phyloP scores from a whole-genome alignment of 2,888 invertebrate genomes.

The Nebria brevicollis region DNA sequence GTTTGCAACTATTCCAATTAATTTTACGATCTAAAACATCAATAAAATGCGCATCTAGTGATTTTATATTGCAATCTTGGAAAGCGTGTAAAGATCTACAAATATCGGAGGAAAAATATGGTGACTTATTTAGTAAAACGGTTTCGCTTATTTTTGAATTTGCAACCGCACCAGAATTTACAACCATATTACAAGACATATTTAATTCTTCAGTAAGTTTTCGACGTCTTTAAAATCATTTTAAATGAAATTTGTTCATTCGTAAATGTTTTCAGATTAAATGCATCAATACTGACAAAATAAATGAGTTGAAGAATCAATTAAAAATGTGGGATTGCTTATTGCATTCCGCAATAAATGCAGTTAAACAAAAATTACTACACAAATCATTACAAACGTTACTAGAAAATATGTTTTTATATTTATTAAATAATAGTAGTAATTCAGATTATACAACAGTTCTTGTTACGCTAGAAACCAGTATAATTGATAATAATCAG shows the following conservation, averaged over 20 bases:
- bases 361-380: slow-evolving; percentile 55
- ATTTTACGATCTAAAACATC: slow-evolving; percentile 56
- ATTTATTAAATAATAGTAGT: slow-evolving; percentile 49
- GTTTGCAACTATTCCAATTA: slow-evolving; percentile 55
- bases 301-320: slow-evolving; percentile 48
- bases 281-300: slow-evolving; percentile 47
- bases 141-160: slow-evolving; percentile 54
- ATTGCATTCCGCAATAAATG: slow-evolving; percentile 56
- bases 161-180: slow-evolving; percentile 57
- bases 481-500: slow-evolving; percentile 55
- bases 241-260: neutral
- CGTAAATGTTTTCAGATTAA: slow-evolving; percentile 49
- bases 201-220: slow-evolving; percentile 55
- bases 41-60: slow-evolving; percentile 51
- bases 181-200: slow-evolving; percentile 54
- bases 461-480: slow-evolving; percentile 55
- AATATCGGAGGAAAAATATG: slow-evolving; percentile 48
- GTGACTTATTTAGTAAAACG: slow-evolving; percentile 56
- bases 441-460: slow-evolving; percentile 52
- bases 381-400: slow-evolving; percentile 54
- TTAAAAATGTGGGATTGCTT: slow-evolving; percentile 56
- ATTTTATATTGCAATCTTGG: slow-evolving; percentile 55
- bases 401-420: slow-evolving; percentile 51
- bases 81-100: slow-evolving; percentile 54
- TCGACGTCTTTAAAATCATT: neutral